phyloP scores from a whole-genome alignment of 2,888 invertebrate genomes.

The Hyposoter dolosus region DNA sequence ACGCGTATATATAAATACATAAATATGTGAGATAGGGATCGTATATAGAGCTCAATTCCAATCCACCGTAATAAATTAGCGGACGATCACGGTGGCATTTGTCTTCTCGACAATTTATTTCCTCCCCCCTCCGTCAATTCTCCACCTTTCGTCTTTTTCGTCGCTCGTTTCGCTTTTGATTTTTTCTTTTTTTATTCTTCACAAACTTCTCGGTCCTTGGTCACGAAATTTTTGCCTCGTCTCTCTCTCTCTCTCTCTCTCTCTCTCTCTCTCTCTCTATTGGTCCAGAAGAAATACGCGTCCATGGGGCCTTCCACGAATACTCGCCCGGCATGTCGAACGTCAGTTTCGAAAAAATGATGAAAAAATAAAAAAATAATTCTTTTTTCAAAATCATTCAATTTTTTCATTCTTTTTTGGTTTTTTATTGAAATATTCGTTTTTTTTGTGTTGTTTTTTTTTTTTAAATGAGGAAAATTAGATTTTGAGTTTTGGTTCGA shows the following conservation, averaged over 20 bases:
- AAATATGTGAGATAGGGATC: conserved; percentile 1
- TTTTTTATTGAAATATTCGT: background rate
- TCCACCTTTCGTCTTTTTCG: conserved; percentile 17
- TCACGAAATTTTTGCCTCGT: conserved; percentile 3
- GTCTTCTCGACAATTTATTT: conserved; percentile 81
- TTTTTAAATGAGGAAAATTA: background rate
- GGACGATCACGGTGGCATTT: conserved; percentile 84
- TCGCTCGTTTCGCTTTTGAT: conserved; percentile 37
- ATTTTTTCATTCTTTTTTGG: background rate
- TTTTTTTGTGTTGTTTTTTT: background rate
- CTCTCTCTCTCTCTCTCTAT: conserved; percentile 18
- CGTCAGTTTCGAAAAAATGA: background rate
- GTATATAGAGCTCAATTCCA: conserved; percentile 79
- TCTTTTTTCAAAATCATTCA: background rate
- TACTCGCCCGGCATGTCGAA: background rate
- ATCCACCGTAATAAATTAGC: conserved; percentile 83
- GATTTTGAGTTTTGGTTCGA: background rate
- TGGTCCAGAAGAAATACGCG: background rate
- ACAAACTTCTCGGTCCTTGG: background rate
- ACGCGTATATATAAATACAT: background rate
- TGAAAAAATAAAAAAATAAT: background rate
- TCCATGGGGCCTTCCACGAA: background rate
- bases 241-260: conserved; percentile 29
- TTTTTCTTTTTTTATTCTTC: conserved; percentile 39
- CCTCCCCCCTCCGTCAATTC: conserved; percentile 40